Evolutionary conservation across 2,113 vertebrate species (phyloP).

Genomic region (Herpetotheres cachinnans): DNA sequence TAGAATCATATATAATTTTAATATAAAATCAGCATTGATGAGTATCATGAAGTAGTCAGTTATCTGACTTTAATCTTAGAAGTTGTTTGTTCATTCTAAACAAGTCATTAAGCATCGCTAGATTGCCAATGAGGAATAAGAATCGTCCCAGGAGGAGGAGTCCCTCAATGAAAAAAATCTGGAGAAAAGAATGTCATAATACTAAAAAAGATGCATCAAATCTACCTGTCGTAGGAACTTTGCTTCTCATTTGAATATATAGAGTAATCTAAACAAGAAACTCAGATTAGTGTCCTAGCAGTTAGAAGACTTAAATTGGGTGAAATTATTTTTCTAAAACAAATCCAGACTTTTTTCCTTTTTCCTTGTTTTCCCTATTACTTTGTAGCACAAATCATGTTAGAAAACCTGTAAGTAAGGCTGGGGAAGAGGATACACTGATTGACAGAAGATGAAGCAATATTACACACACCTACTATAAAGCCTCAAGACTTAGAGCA

Average conservation of each 20-base stretch:
- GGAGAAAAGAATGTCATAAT: neutral
- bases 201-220: neutral
- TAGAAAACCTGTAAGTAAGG: neutral
- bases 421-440: neutral
- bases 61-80: neutral
- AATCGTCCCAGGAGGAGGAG: neutral
- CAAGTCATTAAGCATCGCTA: neutral
- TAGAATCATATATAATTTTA: neutral
- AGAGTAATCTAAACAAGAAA: neutral
- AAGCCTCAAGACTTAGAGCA: neutral
- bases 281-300: neutral
- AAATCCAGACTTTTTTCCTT: neutral
- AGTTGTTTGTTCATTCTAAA: neutral
- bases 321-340: neutral
- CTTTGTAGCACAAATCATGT: neutral
- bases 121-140: neutral
- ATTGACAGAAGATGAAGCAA: neutral
- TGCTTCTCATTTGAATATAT: neutral
- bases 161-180: neutral
- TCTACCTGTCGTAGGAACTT: neutral
- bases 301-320: neutral
- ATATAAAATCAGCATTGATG: neutral
- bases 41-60: neutral
- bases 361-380: neutral
- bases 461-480: neutral